Evolutionary conservation across 2,113 vertebrate species (phyloP), one percentile per base, ranked within the genome.

Genomic region (Gulo gulo): DNA sequence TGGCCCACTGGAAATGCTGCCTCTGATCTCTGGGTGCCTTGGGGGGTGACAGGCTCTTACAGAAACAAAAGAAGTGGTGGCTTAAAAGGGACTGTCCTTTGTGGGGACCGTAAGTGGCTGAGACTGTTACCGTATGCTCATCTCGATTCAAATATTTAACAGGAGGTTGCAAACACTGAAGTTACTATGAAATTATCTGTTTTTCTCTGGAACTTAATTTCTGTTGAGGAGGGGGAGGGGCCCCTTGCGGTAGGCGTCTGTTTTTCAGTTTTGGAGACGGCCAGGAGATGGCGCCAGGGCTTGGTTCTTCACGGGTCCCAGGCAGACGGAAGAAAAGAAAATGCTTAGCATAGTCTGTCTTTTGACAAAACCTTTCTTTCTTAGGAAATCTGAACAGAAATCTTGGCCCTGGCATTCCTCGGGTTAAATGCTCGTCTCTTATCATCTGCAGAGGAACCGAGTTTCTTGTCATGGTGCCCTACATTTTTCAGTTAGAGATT

Each of bases 251-350:
- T 7, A 9, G 91, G 29, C 1, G 5, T 11, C 50, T 45, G 52
- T 21, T 47, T 57, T 81, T 36, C 82, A 50, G 55, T 82, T 94
- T 65, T 73, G 6, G 63, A 24, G 29, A 14, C 10, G 1, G 36
- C 94, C 98, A 86, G 97, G n/a, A 98, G 98, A 67, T 96, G 98
- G 97, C 84, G 81, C 97, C 93, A 92, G 97, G 96, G 97, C 85
- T 97, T 96, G 96, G 97, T n/a, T 95, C 92, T 88, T 69, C 7
- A 29, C 11, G 55, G 29, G 29, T 59, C 63, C 69, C 31, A 29
- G 23, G 36, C 1, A 13, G 21, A 7, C 5, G 21, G 7, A 61
- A 42, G 47, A 36, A 45, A 88, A 91, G 73, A 84, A 78, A 76
- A 61, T 1, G 47, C 67, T 82, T 24, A 4, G 31, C 21, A 1